phyloP scores from a whole-genome alignment of 2,797 vertebrate genomes.

The Myotis pilosus region DNA sequence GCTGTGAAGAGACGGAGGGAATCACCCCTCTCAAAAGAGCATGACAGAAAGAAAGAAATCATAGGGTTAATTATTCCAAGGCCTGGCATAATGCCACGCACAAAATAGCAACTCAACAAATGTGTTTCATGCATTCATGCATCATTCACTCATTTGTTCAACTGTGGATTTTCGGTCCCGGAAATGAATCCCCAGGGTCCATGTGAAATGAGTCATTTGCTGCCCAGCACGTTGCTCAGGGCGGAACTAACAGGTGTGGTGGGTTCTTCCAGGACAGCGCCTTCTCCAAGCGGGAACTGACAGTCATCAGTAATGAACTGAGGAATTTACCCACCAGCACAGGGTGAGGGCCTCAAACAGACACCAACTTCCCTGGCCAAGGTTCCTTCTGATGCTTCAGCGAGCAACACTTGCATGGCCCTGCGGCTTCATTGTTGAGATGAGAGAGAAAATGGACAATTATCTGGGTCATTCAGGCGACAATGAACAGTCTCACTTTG shows the following conservation, averaged over 20 bases:
- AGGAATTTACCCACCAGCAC: background rate
- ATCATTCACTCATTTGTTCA: background rate
- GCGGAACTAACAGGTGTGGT: background rate
- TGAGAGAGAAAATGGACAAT: constrained; percentile 22
- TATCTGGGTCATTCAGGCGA: background rate
- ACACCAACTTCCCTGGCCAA: background rate
- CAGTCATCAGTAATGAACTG: background rate
- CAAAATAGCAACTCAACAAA: background rate
- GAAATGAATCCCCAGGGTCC: background rate
- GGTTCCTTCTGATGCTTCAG: background rate
- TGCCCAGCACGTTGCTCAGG: background rate
- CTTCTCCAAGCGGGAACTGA: background rate
- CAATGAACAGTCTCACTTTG: background rate
- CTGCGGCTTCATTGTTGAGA: background rate
- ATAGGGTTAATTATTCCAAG: constrained; percentile 15
- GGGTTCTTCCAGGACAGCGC: background rate
- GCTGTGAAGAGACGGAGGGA: background rate
- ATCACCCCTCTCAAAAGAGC: background rate
- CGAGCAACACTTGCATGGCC: background rate
- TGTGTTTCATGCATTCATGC: background rate
- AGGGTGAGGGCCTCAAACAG: background rate
- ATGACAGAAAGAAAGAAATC: background rate
- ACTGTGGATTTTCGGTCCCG: background rate
- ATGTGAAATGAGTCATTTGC: background rate
- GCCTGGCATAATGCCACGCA: background rate